Evolutionary conservation across 2,797 vertebrate genomes (phyloP).

Genomic region (Urophycis tenuis): DNA sequence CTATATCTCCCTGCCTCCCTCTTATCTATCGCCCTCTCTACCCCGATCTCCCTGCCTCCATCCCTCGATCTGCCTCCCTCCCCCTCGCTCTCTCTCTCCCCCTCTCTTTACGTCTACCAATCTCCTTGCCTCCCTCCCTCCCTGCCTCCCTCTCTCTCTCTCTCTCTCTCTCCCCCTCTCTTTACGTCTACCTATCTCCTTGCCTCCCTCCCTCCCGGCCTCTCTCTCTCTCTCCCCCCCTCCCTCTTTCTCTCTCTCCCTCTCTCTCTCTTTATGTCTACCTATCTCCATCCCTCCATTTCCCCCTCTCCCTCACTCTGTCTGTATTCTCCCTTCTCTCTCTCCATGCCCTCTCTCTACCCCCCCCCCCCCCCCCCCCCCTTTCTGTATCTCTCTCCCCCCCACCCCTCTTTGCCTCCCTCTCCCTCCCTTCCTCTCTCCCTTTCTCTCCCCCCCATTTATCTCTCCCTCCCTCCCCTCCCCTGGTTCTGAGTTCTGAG

Average conservation of each 20-base stretch:
- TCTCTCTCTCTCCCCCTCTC: neutral
- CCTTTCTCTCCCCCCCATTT: neutral
- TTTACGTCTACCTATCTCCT: neutral
- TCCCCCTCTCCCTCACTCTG: neutral
- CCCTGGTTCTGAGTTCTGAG: conserved; percentile 47
- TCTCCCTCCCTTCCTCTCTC: conserved; percentile 3
- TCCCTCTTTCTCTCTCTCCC: neutral
- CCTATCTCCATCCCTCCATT: no score
- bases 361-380: conserved; percentile 11
- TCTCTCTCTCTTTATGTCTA: neutral
- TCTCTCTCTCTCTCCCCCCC: conserved; percentile 36
- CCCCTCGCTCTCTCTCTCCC: neutral
- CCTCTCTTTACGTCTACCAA: conserved; percentile 12
- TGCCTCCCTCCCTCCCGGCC: conserved; percentile 13
- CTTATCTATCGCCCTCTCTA: no score
- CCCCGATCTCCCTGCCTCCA: neutral
- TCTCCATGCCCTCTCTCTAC: neutral
- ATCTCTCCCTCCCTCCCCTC: conserved; percentile 13
- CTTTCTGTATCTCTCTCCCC: conserved; percentile 20
- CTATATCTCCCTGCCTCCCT: no score
- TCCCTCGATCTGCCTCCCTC: neutral
- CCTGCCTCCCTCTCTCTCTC: conserved; percentile 17
- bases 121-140: conserved; percentile 13
- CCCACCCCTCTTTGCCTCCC: conserved; percentile 12
- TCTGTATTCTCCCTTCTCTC: conserved; percentile 3